These are phyloP conservation scores for Coptodon bakossiorum DNA, from an alignment of 2,113 vertebrate species.

Conservation along the genomic window DNA sequence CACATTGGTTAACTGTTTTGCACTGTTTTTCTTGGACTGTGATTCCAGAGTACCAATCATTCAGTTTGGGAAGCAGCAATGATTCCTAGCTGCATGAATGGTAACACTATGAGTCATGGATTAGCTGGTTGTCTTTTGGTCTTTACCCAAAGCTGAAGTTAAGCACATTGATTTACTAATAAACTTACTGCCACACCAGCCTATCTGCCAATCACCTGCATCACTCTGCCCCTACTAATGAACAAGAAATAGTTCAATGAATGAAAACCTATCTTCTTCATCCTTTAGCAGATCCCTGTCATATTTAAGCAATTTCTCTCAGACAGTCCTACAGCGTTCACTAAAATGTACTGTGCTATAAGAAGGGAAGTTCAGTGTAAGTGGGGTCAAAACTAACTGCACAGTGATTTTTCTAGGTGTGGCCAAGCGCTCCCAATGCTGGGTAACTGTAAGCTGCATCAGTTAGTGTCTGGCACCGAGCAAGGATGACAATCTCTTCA, in stretches of 20 bases:
- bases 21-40: neutral
- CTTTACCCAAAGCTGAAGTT: neutral
- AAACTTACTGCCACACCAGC: neutral
- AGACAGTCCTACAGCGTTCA: neutral
- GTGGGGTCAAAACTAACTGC: neutral
- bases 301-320: neutral
- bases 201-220: neutral
- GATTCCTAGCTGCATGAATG: neutral
- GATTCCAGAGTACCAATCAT: neutral
- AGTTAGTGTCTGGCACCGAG: neutral
- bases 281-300: neutral
- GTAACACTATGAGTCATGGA: rapidly evolving
- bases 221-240: neutral
- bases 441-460: neutral
- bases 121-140: neutral
- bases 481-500: neutral
- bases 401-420: neutral
- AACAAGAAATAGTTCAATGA: neutral
- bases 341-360: neutral
- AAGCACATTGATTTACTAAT: neutral
- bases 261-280: neutral
- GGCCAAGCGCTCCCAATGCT: neutral
- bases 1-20: rapidly evolving
- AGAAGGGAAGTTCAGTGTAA: neutral
- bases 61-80: neutral